These are phyloP conservation scores for Lutraria rhynchaena DNA, from an alignment of 1,140 invertebrate genomes.

Conservation along the genomic window DNA sequence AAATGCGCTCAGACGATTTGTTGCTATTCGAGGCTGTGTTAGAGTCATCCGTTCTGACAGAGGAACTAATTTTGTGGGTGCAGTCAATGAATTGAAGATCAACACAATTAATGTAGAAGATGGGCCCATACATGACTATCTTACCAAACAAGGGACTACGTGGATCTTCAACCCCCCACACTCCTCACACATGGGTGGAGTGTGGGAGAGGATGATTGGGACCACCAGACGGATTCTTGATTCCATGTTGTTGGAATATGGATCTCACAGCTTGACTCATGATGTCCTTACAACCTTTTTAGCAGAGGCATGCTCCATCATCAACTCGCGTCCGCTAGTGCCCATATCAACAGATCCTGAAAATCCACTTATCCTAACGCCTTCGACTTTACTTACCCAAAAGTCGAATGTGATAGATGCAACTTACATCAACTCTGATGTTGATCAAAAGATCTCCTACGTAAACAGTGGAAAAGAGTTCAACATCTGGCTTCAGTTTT, in stretches of 20 bases:
- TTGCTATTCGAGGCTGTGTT: too few species aligned
- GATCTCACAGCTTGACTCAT: constrained; percentile 51
- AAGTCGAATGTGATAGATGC: neutral
- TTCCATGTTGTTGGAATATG: neutral
- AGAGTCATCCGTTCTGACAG: too few species aligned
- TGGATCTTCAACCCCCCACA: too few species aligned
- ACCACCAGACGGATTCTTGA: neutral
- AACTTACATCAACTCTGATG: neutral
- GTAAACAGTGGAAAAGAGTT: constrained; percentile 22
- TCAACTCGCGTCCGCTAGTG: constrained; percentile 58
- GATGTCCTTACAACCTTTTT: constrained; percentile 63
- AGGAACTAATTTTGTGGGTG: too few species aligned
- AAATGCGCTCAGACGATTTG: too few species aligned
- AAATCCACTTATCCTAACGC: constrained; percentile 4
- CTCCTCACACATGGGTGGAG: too few species aligned
- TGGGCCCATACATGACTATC: too few species aligned
- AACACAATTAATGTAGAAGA: too few species aligned
- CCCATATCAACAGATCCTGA: constrained; percentile 53
- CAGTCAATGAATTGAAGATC: too few species aligned
- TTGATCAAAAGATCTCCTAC: neutral
- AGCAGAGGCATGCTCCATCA: constrained; percentile 54
- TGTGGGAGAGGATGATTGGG: too few species aligned
- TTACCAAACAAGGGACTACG: too few species aligned
- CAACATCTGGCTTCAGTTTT: constrained; percentile 30
- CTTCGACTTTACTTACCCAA: neutral